Evolutionary conservation across 2,113 vertebrate species (phyloP), one percentile per base, ranked within the genome.

Genomic region (Ibidorhyncha struthersii): DNA sequence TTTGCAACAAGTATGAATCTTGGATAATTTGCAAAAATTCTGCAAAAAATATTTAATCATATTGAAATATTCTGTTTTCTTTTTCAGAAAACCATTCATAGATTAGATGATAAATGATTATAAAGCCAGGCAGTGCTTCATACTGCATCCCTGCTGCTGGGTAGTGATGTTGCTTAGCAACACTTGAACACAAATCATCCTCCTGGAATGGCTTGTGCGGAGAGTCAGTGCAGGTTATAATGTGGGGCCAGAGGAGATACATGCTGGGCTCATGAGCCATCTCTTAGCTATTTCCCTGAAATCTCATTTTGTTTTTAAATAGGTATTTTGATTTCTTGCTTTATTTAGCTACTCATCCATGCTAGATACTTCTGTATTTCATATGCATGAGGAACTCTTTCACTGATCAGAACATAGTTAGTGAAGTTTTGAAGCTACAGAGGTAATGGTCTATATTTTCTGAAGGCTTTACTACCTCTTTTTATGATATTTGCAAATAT

Each of bases 161-260:
- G 53, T 87, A 94, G 80, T 95, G 96, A 90, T 12, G 97, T 98
- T 98, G 97, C 98, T 93, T 98, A 97, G 98, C 98, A 98, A 98
- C 98, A 63, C 45, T 86, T 82, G 89, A 82, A 89, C 93, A 95
- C 18, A 90, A 95, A 96, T 86, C 91, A 95, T 97, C 66, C 34
- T 95, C 66, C 66, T 80, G 32, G 16, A 94, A 38, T 97, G 95
- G 89, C 55, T 98, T 93, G 65, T 96, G 90, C 15, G 10, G 74
- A 90, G 86, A 63, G 32, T 71, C 84, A 79, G 74, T 91, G 93
- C 34, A 77, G 62, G 81, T 97, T 98, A 81, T 79, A 92, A 96
- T 93, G 84, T 95, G 38, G 1, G 3, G 71, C 86, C 70, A 80
- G 74, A 80, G 72, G 93, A 94, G 82, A 87, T 18, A 41, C 21